Evolutionary conservation across 2,113 vertebrate genomes (phyloP).

Genomic region (Scolopax mira): DNA sequence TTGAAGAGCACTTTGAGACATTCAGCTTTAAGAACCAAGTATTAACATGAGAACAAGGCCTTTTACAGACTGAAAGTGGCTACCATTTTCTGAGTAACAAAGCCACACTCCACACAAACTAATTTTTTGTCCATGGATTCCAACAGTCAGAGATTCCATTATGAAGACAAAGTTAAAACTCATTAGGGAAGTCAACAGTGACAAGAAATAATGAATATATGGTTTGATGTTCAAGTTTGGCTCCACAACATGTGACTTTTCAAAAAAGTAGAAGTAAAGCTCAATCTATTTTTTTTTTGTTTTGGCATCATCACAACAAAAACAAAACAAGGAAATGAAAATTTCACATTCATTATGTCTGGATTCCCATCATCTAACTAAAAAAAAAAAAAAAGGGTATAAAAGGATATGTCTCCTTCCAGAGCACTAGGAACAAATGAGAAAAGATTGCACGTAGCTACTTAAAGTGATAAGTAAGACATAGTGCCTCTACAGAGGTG

Average conservation of each 20-base stretch:
- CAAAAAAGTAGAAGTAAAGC: neutral
- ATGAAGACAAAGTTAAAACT: neutral
- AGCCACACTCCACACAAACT: neutral
- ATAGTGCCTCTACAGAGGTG: neutral
- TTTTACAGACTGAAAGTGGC: neutral
- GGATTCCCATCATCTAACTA: neutral
- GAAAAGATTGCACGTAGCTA: neutral
- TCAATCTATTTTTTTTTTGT: neutral
- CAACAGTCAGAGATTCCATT: neutral
- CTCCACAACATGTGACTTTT: neutral
- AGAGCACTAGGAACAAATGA: neutral
- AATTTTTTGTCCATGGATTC: neutral
- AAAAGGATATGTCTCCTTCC: neutral
- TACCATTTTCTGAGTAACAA: neutral
- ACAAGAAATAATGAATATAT: neutral
- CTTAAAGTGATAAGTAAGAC: neutral
- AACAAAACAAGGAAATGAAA: neutral
- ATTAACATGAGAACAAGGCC: neutral
- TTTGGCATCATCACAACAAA: neutral
- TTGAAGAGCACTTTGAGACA: conserved; percentile 35
- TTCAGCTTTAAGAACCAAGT: neutral
- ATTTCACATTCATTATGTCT: neutral
- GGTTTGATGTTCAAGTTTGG: neutral
- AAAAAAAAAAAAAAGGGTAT: too few species aligned
- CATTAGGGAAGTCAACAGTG: neutral